These are phyloP conservation scores for Falco naumanni DNA, from an alignment of 2,797 vertebrate species.

Conservation along the genomic window DNA sequence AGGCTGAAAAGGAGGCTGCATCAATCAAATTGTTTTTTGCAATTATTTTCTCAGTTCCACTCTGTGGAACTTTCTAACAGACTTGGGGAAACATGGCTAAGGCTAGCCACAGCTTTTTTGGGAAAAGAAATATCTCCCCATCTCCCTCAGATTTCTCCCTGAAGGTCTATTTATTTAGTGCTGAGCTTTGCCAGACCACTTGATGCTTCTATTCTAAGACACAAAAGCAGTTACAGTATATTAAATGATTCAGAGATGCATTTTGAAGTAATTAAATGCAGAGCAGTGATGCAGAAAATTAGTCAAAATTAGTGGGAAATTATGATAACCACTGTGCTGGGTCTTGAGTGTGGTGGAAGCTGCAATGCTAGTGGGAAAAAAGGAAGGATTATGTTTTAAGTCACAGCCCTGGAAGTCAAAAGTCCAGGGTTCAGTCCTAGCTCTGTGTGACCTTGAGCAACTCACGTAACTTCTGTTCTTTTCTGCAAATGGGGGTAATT, in stretches of 20 bases:
- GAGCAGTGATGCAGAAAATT: slow-evolving; percentile 49
- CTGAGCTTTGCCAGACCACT: slow-evolving; percentile 59
- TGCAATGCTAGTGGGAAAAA: background rate
- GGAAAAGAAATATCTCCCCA: background rate
- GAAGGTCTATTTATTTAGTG: slow-evolving; percentile 40
- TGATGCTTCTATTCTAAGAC: slow-evolving; percentile 27
- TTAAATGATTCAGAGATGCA: slow-evolving; percentile 29
- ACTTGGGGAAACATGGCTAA: background rate
- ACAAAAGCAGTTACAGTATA: slow-evolving; percentile 12
- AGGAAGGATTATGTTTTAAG: background rate
- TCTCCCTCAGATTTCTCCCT: slow-evolving; percentile 15
- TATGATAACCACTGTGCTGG: background rate
- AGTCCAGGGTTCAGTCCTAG: background rate
- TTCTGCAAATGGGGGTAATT: background rate
- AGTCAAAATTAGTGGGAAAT: slow-evolving; percentile 54
- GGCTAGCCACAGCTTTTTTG: background rate
- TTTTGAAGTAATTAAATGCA: slow-evolving; percentile 56
- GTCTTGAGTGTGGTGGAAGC: background rate
- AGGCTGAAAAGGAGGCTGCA: background rate
- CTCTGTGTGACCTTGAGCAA: accelerated
- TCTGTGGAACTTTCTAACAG: background rate
- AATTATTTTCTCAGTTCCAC: slow-evolving; percentile 8
- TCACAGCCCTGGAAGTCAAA: background rate
- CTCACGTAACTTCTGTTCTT: background rate
- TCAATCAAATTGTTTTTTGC: background rate